phyloP scores from a whole-genome alignment of 2,888 invertebrate species.

The Drosophila paranaensis region DNA sequence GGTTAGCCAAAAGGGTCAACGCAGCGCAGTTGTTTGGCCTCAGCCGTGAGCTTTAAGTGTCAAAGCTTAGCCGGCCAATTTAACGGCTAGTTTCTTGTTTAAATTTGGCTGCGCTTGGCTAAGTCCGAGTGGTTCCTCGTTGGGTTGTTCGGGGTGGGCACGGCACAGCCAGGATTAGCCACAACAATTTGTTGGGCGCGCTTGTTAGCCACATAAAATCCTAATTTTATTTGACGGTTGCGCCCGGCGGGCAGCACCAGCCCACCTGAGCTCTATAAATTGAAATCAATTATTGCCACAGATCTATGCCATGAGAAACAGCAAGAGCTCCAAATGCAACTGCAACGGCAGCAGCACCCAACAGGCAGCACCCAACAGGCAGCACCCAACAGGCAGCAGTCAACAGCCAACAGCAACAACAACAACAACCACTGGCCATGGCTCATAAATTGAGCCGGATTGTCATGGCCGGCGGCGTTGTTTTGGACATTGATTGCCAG shows the following conservation, averaged over 20 bases:
- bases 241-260: slow-evolving; percentile 30
- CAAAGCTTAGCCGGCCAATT: slow-evolving; percentile 38
- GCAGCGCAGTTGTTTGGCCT: slow-evolving; percentile 22
- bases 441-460: slow-evolving; percentile 74
- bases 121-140: slow-evolving; percentile 8
- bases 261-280: slow-evolving; percentile 69
- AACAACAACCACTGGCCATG: slow-evolving; percentile 34
- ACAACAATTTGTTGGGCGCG: slow-evolving; percentile 43
- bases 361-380: slow-evolving; percentile 18
- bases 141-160: not conserved
- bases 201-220: slow-evolving; percentile 61
- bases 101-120: slow-evolving; percentile 27
- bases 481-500: slow-evolving; percentile 79
- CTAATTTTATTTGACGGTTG: slow-evolving; percentile 57
- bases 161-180: slow-evolving; percentile 32
- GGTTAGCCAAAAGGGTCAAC: slow-evolving; percentile 35
- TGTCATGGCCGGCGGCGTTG: slow-evolving; percentile 69
- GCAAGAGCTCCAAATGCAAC: slow-evolving; percentile 46
- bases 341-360: slow-evolving; percentile 36
- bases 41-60: slow-evolving; percentile 33
- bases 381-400: slow-evolving; percentile 12
- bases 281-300: slow-evolving; percentile 76
- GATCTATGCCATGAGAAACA: slow-evolving; percentile 72
- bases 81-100: slow-evolving; percentile 42
- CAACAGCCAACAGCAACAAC: slow-evolving; percentile 12